A percentile compares a stretch with the other conserved stretches of the same genome.
These are phyloP conservation scores for Melangyna quadrimaculata DNA, from an alignment of 2,888 invertebrate species.

Conservation along the genomic window DNA sequence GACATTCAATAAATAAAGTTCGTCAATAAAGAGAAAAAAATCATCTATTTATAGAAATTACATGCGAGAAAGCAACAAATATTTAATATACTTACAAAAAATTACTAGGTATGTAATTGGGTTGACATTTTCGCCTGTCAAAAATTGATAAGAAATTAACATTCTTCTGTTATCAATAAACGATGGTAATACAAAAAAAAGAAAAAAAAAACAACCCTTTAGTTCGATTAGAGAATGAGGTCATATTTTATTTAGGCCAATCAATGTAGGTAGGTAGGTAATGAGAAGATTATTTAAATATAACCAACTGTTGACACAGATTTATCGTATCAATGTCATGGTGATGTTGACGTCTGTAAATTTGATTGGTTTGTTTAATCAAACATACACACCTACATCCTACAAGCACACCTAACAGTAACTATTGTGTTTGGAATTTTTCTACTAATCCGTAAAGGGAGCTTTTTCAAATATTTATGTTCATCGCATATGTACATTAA, in stretches of 20 bases:
- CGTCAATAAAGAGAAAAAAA: not conserved
- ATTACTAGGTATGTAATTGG: not conserved
- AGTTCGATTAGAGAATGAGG: not conserved
- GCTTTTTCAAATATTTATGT: not conserved
- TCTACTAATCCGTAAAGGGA: not conserved
- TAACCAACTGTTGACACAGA: not conserved
- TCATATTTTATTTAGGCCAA: conserved; percentile 3
- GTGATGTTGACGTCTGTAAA: not conserved
- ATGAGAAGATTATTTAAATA: not conserved
- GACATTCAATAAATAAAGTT: not conserved
- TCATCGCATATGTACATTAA: too few species aligned
- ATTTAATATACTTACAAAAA: not conserved
- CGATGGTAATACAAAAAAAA: not conserved
- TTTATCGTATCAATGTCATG: conserved; percentile 10
- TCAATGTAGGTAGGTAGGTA: not conserved
- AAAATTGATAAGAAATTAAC: not conserved
- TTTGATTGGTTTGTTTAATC: not conserved
- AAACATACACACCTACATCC: too few species aligned
- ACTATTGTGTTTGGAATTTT: not conserved
- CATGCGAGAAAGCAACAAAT: not conserved
- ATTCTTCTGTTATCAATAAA: not conserved
- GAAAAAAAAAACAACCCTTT: not conserved
- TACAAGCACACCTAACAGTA: not conserved
- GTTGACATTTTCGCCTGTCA: not conserved
- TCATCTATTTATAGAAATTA: not conserved